Base-by-base conservation (phyloP, 1,140 invertebrate species). In the Coenobita brevimanus region DNA sequence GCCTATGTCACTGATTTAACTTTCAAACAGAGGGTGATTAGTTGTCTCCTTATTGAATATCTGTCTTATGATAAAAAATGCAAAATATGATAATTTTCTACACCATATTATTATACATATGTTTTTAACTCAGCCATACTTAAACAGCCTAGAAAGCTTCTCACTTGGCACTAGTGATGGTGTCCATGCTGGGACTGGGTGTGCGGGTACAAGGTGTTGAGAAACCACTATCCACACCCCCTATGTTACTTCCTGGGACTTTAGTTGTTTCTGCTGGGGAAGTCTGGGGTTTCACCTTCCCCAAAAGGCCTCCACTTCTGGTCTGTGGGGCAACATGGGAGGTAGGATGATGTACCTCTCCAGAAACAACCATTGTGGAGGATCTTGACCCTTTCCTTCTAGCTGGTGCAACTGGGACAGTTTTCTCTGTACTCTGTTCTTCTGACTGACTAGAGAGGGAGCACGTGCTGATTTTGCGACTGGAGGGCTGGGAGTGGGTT, bases 151-250 rank as follows among this genome's bases (percentile, higher is more conserved):
- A n/a, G n/a, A n/a, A n/a, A n/a, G n/a, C n/a, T n/a, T 71, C 89
- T 89, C 41, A 89, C 89, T 86, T 89, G 82, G 89, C 82, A 85
- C 82, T 89, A 33, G 89, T 86, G 17, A 89, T 81, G 64, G 82
- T 89, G 57, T 89, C 89, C 62, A 84, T 75, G 38, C 36, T 81
- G 57, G 89, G 89, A 46, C 89, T 89, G 46, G 89, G 89, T 17
- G 89, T 89, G 76, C 89, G 76, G 10, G 82, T 85, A 30, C 82
- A 85, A 33, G 89, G 89, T 8, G 89, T 89, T 24, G 82, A 89
- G 79, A 89, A 89, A 30, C 89, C 89, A 50, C 89, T 89, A 43
- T 89, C 89, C 41, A 82, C 67, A 6, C 86, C 46, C 10, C 50
- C 78, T 38, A 57, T 46, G 27, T 30, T 88, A 24, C 57, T 75